A percentile compares a stretch with the other conserved stretches of the same genome.
phyloP scores from a whole-genome alignment of 2,113 vertebrate species.

The Neolamprologus variostigma region DNA sequence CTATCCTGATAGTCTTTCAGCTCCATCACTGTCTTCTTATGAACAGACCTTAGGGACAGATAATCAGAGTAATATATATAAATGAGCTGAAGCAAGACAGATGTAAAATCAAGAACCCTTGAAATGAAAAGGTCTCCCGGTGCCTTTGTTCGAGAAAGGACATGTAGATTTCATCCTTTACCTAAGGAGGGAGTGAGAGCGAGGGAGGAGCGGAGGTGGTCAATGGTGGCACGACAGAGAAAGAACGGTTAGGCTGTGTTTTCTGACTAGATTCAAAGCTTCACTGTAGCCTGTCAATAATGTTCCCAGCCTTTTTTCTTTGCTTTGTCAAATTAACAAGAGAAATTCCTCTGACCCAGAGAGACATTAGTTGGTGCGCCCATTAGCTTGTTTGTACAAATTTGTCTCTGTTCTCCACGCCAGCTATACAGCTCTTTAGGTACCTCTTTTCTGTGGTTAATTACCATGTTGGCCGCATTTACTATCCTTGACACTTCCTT shows the following conservation, averaged over 20 bases:
- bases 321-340: conserved; percentile 68
- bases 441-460: conserved; percentile 48
- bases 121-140: conserved; percentile 47
- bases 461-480: conserved; percentile 64
- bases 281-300: conserved; percentile 62
- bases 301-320: conserved; percentile 21
- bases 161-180: conserved; percentile 13
- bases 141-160: conserved; percentile 55
- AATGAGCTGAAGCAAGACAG: conserved; percentile 49
- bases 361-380: conserved; percentile 60
- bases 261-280: conserved; percentile 39
- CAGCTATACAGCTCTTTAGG: conserved; percentile 29
- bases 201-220: conserved; percentile 1
- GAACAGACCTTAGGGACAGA: conserved; percentile 43
- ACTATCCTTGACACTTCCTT: conserved; percentile 64
- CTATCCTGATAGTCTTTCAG: conserved; percentile 22
- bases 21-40: conserved; percentile 54
- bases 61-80: conserved; percentile 57
- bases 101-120: conserved; percentile 49
- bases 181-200: background rate
- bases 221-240: conserved; percentile 12
- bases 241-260: background rate
- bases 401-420: conserved; percentile 40
- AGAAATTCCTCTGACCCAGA: conserved; percentile 62
- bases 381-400: conserved; percentile 64